Conservation (phyloP, 53 echinoderm and acorn worm genomes). For the Astropecten irregularis region DNA sequence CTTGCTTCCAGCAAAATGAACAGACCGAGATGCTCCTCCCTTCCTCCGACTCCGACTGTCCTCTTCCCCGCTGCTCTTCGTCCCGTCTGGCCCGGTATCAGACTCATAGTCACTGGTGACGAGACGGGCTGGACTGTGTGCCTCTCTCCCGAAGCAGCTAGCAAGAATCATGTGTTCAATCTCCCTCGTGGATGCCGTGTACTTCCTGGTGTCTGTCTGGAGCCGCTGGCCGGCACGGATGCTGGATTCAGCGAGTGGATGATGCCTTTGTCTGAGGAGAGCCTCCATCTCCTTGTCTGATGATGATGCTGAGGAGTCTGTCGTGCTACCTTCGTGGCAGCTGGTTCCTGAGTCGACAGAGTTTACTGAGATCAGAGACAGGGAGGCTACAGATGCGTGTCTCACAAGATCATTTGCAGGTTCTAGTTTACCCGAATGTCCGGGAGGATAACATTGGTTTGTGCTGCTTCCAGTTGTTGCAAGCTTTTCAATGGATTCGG, state of each 20-base stretch:
- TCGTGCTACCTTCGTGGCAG: slow-evolving; percentile 38
- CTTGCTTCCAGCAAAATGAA: slow-evolving; percentile 18
- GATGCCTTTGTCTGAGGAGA: not conserved
- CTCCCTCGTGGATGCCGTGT: slow-evolving; percentile 20
- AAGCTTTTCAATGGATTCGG: slow-evolving; percentile 1
- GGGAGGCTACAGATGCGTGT: slow-evolving; percentile 35
- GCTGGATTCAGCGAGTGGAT: not conserved
- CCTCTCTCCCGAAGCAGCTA: slow-evolving; percentile 59
- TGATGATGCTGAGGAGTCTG: not conserved
- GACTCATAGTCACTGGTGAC: slow-evolving; percentile 70
- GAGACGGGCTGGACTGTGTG: not conserved
- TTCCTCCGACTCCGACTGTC: slow-evolving; percentile 20
- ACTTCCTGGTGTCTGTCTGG: not conserved
- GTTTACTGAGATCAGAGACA: slow-evolving; percentile 48
- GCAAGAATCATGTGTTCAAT: slow-evolving; percentile 49
- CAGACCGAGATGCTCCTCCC: slow-evolving; percentile 7
- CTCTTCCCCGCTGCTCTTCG: not conserved
- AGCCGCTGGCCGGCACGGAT: not conserved
- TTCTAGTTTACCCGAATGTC: not conserved
- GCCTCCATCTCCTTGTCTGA: slow-evolving; percentile 26
- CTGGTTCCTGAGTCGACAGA: slow-evolving; percentile 61
- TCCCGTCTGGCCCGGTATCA: slow-evolving; percentile 38
- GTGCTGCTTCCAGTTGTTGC: not conserved
- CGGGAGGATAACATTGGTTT: not conserved
- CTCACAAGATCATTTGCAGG: slow-evolving; percentile 12